Percentiles rank a stretch among this genome's conserved stretches.
Conservation (phyloP, 1,140 invertebrate species). For the Macrocentrus cingulum region DNA sequence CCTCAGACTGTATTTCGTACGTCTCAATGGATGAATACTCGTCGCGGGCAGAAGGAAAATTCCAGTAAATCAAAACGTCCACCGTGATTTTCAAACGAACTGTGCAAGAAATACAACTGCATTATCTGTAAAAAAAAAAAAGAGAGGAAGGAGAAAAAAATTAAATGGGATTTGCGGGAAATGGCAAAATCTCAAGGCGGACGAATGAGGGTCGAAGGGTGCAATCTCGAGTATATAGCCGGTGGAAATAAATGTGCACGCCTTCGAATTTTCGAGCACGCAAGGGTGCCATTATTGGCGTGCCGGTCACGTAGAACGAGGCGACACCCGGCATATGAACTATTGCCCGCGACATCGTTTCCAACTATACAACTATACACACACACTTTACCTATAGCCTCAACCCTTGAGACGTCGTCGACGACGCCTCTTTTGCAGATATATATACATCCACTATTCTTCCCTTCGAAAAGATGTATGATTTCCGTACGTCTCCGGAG, state of each 20-base stretch:
- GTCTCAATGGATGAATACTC: too few relatives aligned
- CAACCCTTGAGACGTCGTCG: constrained; percentile 10
- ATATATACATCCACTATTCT: background rate
- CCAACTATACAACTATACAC: constrained; percentile 7
- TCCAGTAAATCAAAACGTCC: too few relatives aligned
- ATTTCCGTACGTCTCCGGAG: background rate
- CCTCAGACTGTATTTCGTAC: too few relatives aligned
- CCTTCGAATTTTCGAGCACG: constrained; percentile 38
- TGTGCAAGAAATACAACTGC: background rate
- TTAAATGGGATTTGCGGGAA: background rate
- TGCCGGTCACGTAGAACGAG: constrained; percentile 35
- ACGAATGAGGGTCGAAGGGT: constrained; percentile 21
- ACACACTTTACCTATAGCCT: too few relatives aligned
- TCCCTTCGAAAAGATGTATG: constrained; percentile 8
- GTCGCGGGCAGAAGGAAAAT: too few relatives aligned
- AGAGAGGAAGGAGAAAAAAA: background rate
- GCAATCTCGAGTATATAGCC: constrained; percentile 34
- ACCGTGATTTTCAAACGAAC: too few relatives aligned
- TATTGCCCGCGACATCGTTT: constrained; percentile 42
- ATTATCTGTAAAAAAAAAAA: background rate
- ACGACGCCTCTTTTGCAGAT: background rate
- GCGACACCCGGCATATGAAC: constrained; percentile 43
- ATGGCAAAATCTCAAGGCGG: constrained; percentile 10
- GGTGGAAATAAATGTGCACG: constrained; percentile 42
- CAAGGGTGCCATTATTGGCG: constrained; percentile 36